Conservation (phyloP, 2,113 vertebrate species). For the Cyphomyrus discorhynchus region DNA sequence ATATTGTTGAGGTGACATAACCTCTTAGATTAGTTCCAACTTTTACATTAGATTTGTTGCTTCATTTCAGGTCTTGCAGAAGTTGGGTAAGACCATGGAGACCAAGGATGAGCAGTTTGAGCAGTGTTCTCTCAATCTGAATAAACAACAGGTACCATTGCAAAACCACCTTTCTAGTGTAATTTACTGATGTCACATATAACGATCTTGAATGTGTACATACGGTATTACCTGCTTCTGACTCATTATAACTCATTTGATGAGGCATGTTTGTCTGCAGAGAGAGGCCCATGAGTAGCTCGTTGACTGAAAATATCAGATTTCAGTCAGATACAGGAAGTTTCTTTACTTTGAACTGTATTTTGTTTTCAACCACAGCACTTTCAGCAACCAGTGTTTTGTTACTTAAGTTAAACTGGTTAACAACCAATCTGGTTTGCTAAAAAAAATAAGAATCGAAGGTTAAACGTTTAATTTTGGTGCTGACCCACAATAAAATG, state of each 20-base stretch:
- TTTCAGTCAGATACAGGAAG: slow-evolving; percentile 7
- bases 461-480: neutral
- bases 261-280: neutral
- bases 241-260: neutral
- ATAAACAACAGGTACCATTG: slow-evolving; percentile 81
- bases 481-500: neutral
- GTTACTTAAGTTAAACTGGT: neutral
- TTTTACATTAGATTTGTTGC: neutral
- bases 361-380: neutral
- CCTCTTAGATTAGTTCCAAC: neutral
- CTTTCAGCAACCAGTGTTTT: neutral
- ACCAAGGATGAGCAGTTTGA: slow-evolving; percentile 95
- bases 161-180: neutral
- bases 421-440: neutral
- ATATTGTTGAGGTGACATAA: neutral
- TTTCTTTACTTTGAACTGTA: neutral
- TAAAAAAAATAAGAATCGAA: neutral
- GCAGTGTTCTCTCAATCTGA: slow-evolving; percentile 74
- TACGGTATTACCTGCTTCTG: neutral
- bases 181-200: neutral
- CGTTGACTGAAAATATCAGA: neutral
- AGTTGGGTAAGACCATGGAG: slow-evolving; percentile 91
- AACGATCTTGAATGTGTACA: neutral
- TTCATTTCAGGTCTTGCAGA: slow-evolving; percentile 77
- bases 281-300: neutral